Evolutionary conservation across 2,797 vertebrate species (phyloP), one percentile per base, ranked within the genome.

Genomic region (Myiotriccus ornatus): DNA sequence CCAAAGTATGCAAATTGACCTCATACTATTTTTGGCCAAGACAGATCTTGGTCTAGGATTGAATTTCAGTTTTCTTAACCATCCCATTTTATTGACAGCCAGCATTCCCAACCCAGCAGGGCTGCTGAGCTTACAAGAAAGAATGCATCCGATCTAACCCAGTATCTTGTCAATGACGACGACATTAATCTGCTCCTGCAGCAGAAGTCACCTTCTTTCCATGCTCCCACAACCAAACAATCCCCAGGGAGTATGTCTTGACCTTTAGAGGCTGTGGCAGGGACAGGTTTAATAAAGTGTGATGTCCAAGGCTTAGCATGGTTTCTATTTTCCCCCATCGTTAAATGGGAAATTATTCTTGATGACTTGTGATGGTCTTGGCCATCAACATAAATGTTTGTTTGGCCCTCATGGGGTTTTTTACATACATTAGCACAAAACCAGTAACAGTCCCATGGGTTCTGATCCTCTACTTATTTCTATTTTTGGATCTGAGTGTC

Each of bases 391-490:
- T 14, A 84, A 84, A 62, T 21, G 14, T 30, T 77, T 73, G 23
- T 4, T 81, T n/a, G 19, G 30, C 74, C 50, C 69, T 74, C 21
- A 11, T 25, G 17, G 20, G 55, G 19, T 37, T 79, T 90, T 69
- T 21, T 63, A 73, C 14, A 17, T 20, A 57, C 76, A 90, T 77
- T 27, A 50, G 5, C 39, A 73, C 50, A 83, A 77, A 78, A 34
- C 0, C 16, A 0, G 0, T 39, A 83, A 35, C 32, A 76, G 34
- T 69, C 28, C 17, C 50, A 16, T 3, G 47, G 60, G 39, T 30
- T 34, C 32, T 16, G 5, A 47, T 39, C 37, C 52, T 57, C 20
- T 16, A 37, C 2, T 73, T 44, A 25, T 3, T 35, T 50, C 49
- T 60, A 1, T 19, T 83, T 88, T 69, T 24, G 83, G 34, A 77